These are phyloP conservation scores for Sclerurus mexicanus DNA, from an alignment of 2,113 vertebrate species.

Conservation along the genomic window DNA sequence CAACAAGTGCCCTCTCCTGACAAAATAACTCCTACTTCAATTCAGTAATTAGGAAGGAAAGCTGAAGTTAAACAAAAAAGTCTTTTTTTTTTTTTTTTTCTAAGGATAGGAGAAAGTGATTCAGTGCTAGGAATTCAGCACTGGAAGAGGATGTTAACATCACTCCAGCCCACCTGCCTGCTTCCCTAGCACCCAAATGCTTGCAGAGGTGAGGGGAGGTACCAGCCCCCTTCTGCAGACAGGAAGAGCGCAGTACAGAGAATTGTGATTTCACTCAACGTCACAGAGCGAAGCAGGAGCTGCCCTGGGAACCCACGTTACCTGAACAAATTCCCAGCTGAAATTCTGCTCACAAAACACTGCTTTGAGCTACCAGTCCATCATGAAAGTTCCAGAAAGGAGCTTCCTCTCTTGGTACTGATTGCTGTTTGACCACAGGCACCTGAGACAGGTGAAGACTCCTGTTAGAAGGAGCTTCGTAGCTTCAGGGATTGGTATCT, in stretches of 20 bases:
- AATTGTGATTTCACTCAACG: not conserved
- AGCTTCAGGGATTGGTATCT: not conserved
- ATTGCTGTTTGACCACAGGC: not conserved
- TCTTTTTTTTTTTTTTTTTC: not conserved
- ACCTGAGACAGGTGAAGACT: not conserved
- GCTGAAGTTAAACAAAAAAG: not conserved
- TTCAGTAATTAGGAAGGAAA: not conserved
- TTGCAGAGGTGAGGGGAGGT: not conserved
- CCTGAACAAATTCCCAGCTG: not conserved
- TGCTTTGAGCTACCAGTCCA: not conserved
- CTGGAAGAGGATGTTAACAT: not conserved
- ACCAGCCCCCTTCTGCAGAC: not conserved
- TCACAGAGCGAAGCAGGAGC: not conserved
- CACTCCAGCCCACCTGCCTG: not conserved
- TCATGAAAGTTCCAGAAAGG: not conserved
- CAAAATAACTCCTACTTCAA: not conserved
- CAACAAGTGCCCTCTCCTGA: constrained; percentile 3
- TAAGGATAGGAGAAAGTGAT: not conserved
- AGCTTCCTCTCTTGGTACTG: not conserved
- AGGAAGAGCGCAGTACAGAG: not conserved
- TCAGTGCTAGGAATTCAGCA: not conserved
- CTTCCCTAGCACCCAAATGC: not conserved
- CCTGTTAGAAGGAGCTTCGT: not conserved
- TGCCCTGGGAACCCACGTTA: not conserved
- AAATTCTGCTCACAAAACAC: not conserved